These are phyloP conservation scores for Rotaria magnacalcarata DNA, from an alignment of 2,888 invertebrate genomes.

Conservation along the genomic window DNA sequence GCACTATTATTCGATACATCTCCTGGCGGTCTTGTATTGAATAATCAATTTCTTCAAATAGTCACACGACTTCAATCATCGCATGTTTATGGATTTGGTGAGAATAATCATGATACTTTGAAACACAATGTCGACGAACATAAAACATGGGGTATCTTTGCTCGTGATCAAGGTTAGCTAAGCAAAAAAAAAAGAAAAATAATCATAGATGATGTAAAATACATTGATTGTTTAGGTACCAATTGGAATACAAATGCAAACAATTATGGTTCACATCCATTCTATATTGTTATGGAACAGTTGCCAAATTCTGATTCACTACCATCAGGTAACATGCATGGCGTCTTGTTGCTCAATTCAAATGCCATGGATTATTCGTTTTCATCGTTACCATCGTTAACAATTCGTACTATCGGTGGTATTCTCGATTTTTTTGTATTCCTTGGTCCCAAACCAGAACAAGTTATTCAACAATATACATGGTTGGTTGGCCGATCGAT, in stretches of 20 bases:
- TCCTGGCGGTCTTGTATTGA: constrained; percentile 57
- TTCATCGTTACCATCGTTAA: constrained; percentile 55
- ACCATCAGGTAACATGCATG: constrained; percentile 63
- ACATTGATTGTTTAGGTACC: background rate
- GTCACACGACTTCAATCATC: constrained; percentile 56
- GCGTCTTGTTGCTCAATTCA: constrained; percentile 75
- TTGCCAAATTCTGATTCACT: background rate
- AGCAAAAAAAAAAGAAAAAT: no score
- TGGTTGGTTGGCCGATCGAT: no score
- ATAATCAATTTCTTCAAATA: constrained; percentile 61
- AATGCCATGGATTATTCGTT: constrained; percentile 65
- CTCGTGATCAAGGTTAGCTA: constrained; percentile 36
- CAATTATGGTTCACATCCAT: constrained; percentile 77
- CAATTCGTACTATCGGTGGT: constrained; percentile 64
- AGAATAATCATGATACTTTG: constrained; percentile 49
- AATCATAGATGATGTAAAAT: no score
- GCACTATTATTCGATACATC: constrained; percentile 50
- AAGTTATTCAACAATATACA: constrained; percentile 59
- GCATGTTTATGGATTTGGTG: constrained; percentile 50
- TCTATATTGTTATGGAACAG: constrained; percentile 71
- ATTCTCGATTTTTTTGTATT: constrained; percentile 75
- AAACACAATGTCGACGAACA: constrained; percentile 47
- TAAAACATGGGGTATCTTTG: constrained; percentile 45
- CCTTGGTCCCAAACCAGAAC: constrained; percentile 70
- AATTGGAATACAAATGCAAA: constrained; percentile 58